Percentiles rank a stretch among this genome's conserved stretches.
Conservation (phyloP, 1,140 invertebrate species). For the Dendrolimus kikuchii region DNA sequence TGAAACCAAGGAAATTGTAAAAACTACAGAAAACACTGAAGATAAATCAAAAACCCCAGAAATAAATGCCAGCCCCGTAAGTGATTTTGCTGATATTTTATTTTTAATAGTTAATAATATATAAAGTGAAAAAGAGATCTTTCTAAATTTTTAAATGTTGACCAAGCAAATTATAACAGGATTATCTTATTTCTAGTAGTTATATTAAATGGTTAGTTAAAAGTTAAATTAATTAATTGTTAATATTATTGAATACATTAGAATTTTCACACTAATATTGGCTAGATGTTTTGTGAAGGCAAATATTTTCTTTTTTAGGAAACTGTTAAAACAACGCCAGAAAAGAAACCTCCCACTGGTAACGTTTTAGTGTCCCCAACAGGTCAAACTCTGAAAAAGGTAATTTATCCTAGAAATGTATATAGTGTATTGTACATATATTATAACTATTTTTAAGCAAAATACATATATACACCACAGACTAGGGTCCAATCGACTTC, state of each 20-base stretch:
- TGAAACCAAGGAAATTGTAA: slow-evolving; percentile 5
- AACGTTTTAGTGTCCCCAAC: slow-evolving; percentile 45
- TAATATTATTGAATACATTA: too few relatives aligned
- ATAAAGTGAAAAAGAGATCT: too few relatives aligned
- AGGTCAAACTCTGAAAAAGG: slow-evolving; percentile 63
- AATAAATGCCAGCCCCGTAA: slow-evolving; percentile 3
- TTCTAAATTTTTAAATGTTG: too few relatives aligned
- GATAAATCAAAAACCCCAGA: slow-evolving; percentile 9
- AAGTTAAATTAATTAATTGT: too few relatives aligned
- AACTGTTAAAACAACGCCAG: slow-evolving; percentile 6
- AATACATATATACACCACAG: too few relatives aligned
- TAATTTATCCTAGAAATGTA: slow-evolving; percentile 17
- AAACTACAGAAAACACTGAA: slow-evolving; percentile 4
- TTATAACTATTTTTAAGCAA: neutral
- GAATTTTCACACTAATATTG: too few relatives aligned
- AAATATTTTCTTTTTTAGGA: slow-evolving; percentile 12
- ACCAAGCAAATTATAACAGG: too few relatives aligned
- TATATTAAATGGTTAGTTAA: too few relatives aligned
- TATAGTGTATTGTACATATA: neutral
- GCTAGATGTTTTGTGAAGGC: too few relatives aligned
- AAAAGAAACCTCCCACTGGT: slow-evolving; percentile 10
- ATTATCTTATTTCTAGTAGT: too few relatives aligned
- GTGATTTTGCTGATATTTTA: neutral
- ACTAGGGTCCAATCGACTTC: too few relatives aligned
- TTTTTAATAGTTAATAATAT: too few relatives aligned